Base-by-base conservation (phyloP, 2,888 invertebrate species). In the Cephus nigrinus region DNA sequence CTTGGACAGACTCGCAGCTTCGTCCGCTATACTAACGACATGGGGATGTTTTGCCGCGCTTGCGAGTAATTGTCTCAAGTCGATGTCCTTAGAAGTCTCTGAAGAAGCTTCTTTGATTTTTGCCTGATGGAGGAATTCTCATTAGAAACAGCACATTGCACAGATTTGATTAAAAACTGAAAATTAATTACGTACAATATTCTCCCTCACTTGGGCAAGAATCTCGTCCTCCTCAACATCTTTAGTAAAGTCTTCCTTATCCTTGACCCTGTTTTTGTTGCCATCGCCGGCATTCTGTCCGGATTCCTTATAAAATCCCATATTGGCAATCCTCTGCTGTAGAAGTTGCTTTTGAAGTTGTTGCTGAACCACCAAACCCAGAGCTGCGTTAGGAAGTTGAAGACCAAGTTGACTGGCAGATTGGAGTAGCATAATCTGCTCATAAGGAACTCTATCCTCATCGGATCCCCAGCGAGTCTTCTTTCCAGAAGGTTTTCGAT, bases 381-480 rank as follows among this genome's bases (percentile, higher is more conserved):
- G 79, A 12, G 89, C 90, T 23, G 86, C 89, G 75, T 90, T 91
- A 1, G 89, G 87, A 74, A 90, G 75, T 69, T 88, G 88, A 23
- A 91, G 73, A 73, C 89, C 89, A 23, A 91, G 82, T 80, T 91
- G 90, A 76, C 87, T 90, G 4, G 89, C 90, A n/a, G 91, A 90
- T 75, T 91, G 91, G 5, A 91, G 79, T 34, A 91, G 69, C 90
- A 91, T 89, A 69, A 90, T 89, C 81, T 90, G 90, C 77, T 91
- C 91, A 4, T 88, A 88, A 30, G 91, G 90, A 30, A 91, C 91
- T 73, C 91, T 85, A 71, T 91, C 91, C 32, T 91, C 90, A 15
- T 91, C 90, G 0, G 91, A 91, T 34, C 91, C 91, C 91, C 91
- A 91, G 12, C 91, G 86, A 4, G 91, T 91, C 77, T 90, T 91